Conservation (phyloP, 2,888 invertebrate species). For the Trachelus tabidus region DNA sequence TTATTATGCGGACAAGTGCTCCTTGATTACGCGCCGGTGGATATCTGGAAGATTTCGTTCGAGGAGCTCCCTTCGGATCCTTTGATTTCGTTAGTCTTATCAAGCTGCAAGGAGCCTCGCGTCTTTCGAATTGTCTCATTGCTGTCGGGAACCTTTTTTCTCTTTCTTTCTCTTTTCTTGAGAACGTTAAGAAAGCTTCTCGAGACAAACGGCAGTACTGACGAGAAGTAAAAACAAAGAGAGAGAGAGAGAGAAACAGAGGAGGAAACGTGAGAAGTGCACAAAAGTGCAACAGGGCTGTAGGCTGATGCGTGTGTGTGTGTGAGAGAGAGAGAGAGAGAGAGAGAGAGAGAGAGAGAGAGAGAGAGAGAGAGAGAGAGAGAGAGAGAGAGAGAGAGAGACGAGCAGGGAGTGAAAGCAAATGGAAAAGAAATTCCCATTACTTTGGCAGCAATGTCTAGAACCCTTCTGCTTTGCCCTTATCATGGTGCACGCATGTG, state of each 20-base stretch:
- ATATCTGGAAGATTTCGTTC: background rate
- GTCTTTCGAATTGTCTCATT: background rate
- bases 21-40: background rate
- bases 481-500: constrained; percentile 50
- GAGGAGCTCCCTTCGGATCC: background rate
- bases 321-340: too few species aligned
- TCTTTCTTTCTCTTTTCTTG: background rate
- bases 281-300: too few species aligned
- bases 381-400: constrained; percentile 3
- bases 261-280: constrained; percentile 23
- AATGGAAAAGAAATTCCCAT: constrained; percentile 58
- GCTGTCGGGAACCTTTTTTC: background rate
- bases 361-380: background rate
- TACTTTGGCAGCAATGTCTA: constrained; percentile 50
- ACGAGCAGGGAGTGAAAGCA: constrained; percentile 22
- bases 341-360: background rate
- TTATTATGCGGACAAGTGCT: background rate
- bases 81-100: background rate
- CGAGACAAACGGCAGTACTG: constrained; percentile 2
- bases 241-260: constrained; percentile 18
- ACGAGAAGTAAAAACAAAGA: constrained; percentile 13
- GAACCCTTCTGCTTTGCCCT: constrained; percentile 33
- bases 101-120: background rate
- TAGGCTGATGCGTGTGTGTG: too few species aligned
- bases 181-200: background rate